Base-by-base conservation (phyloP, 2,113 vertebrate species). In the Trematomus loennbergii region DNA sequence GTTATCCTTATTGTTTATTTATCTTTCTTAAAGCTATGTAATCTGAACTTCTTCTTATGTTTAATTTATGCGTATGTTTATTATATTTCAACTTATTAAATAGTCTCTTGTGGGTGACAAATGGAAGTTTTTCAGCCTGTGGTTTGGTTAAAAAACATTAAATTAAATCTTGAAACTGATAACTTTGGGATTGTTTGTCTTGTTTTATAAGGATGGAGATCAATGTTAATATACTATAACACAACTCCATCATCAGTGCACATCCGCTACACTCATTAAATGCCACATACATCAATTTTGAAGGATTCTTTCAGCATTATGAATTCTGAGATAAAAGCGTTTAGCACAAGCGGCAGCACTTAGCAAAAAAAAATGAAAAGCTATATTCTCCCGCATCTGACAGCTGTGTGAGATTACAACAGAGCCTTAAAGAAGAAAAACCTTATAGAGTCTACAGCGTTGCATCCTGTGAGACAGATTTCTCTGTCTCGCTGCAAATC, bases 111-210 rank as follows among this genome's bases (percentile, higher is more conserved):
- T 87, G 50, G 70, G 53, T 82, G 81, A 75, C 48, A 77, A 82
- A 74, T 63, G 65, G 45, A 86, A 65, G 29, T 87, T 91, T 91
- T 89, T 78, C 83, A 88, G 86, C 83, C 33, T 89, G 89, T 75
- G 62, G 67, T 86, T 93, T 89, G 88, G 78, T 86, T 86, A 80
- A 79, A 78, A 79, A 79, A 85, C 10, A 57, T 78, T 12, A 63
- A 91, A 93, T 88, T 90, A 92, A 93, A 48, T 85, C 54, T 84
- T 69, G 40, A 78, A 83, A 73, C 9, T 43, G 29, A 52, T 70
- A 53, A 64, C 6, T 75, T 20, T 58, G 20, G 55, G 33, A 45
- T 18, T 25, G 69, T 63, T 58, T 49, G 50, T 61, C 43, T 77
- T 68, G 22, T 33, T 75, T n/a, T 33, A 5, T 3, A 71, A 15